A percentile compares a stretch with the other conserved stretches of the same genome.
phyloP scores from a whole-genome alignment of 2,888 invertebrate species.

The Leucoptera coffeella region DNA sequence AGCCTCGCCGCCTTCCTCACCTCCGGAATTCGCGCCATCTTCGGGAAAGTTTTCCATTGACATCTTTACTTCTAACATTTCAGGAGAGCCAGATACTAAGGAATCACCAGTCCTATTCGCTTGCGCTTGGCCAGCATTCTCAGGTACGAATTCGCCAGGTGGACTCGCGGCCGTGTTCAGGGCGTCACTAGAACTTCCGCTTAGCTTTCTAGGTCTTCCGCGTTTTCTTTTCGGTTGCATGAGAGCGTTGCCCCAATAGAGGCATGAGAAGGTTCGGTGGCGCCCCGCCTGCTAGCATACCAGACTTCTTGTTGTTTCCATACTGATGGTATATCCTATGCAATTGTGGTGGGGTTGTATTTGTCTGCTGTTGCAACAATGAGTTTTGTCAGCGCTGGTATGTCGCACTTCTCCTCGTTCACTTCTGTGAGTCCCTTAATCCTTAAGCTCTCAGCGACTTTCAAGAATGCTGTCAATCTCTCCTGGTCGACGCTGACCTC shows the following conservation, averaged over 20 bases:
- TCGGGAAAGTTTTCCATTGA: slow-evolving; percentile 69
- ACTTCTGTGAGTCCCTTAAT: slow-evolving; percentile 90
- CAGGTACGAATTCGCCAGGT: slow-evolving; percentile 57
- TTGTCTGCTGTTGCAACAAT: slow-evolving; percentile 46
- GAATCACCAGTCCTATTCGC: slow-evolving; percentile 39
- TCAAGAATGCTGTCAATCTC: slow-evolving; percentile 76
- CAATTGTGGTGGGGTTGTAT: slow-evolving; percentile 62
- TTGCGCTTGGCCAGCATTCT: slow-evolving; percentile 33
- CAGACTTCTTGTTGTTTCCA: slow-evolving; percentile 58
- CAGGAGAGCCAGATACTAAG: slow-evolving; percentile 60
- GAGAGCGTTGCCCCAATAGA: slow-evolving; percentile 71
- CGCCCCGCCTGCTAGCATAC: slow-evolving; percentile 39
- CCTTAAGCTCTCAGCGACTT: slow-evolving; percentile 83
- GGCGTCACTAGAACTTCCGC: slow-evolving; percentile 76
- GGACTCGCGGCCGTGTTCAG: slow-evolving; percentile 51
- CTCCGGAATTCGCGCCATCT: slow-evolving; percentile 58
- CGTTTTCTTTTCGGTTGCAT: slow-evolving; percentile 84
- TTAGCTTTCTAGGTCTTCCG: slow-evolving; percentile 79
- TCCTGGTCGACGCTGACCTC: slow-evolving; percentile 90
- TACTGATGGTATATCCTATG: slow-evolving; percentile 67
- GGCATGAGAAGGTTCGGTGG: slow-evolving; percentile 59
- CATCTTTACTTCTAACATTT: slow-evolving; percentile 80
- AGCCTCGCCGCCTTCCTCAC: slow-evolving; percentile 60
- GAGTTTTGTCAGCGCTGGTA: slow-evolving; percentile 67
- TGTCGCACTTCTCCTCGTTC: slow-evolving; percentile 81